Conservation (phyloP, 2,888 invertebrate species). For the Rhagonycha fulva region DNA sequence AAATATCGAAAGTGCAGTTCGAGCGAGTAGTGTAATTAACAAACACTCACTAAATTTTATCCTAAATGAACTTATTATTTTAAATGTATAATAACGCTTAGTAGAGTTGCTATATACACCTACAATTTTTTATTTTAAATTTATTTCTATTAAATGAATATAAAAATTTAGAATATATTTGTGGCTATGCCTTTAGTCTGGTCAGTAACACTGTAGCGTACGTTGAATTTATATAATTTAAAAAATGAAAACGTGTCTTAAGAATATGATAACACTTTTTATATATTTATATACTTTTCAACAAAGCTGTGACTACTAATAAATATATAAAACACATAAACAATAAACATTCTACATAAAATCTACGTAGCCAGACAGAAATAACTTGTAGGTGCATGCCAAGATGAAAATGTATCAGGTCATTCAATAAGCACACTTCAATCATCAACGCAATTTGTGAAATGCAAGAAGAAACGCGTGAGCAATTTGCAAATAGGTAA, state of each 20-base stretch:
- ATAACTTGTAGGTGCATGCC: slow-evolving; percentile 45
- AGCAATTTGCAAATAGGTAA: slow-evolving; percentile 43
- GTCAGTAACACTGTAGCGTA: slow-evolving; percentile 23
- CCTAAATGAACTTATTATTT: slow-evolving; percentile 21
- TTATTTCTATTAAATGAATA: slow-evolving; percentile 29
- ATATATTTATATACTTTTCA: background rate
- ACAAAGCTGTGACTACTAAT: slow-evolving; percentile 1
- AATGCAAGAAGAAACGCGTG: slow-evolving; percentile 40
- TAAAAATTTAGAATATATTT: slow-evolving; percentile 34
- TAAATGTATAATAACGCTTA: slow-evolving; percentile 18
- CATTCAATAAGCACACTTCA: slow-evolving; percentile 38
- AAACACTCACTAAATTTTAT: slow-evolving; percentile 21
- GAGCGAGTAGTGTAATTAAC: slow-evolving; percentile 36
- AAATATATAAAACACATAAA: slow-evolving; percentile 36
- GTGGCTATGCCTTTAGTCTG: slow-evolving; percentile 32
- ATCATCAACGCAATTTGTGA: slow-evolving; percentile 38
- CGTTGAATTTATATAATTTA: slow-evolving; percentile 2
- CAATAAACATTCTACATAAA: slow-evolving; percentile 40
- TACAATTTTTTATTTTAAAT: slow-evolving; percentile 29
- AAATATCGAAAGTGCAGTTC: slow-evolving; percentile 36
- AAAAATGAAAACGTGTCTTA: background rate
- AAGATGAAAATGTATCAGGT: slow-evolving; percentile 31
- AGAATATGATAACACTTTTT: background rate
- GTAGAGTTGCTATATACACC: slow-evolving; percentile 28
- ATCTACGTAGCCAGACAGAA: slow-evolving; percentile 44